Base-by-base conservation (phyloP, 2,888 invertebrate genomes). In the Melanotus villosus region DNA sequence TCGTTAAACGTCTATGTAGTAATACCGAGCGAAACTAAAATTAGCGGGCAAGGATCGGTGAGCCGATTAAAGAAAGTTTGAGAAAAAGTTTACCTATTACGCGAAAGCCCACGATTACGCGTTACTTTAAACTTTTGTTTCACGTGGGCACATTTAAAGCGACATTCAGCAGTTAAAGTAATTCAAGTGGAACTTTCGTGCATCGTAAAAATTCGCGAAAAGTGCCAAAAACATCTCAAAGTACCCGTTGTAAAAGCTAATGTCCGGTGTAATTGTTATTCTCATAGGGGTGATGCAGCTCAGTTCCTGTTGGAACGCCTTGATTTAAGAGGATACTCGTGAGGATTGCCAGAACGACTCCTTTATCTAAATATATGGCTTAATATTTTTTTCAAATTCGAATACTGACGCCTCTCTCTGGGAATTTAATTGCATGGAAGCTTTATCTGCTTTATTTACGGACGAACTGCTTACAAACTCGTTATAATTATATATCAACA, bases 231-330 rank as follows among this genome's bases (percentile, higher is more conserved):
- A 67, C 60, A 63, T 43, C 58, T 52, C 36, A 26, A 60, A 65
- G 43, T 62, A 36, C 65, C 65, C 19, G 65, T 47, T 65, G 57
- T 71, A 65, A 71, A 71, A 71, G 68, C 71, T 71, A 71, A 65
- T 62, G 71, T 68, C 65, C 68, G 65, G 65, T 67, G 70, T 71
- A 71, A 71, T 71, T 71, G 70, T 67, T 71, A 66, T 59, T 64
- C 70, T 60, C 70, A 41, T 54, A 60, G 64, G 59, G 64, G 64
- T 41, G 59, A 58, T 59, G 59, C 57, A 58, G 57, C 58, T 56
- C 38, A 45, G 38, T 43, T 59, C 41, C 54, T 57, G 57, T 58
- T 65, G 34, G 45, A 50, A 47, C 36, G 65, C 38, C 26, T 45
- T 67, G 62, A 67, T 67, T 67, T 67, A 66, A 64, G 23, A 18